Percentiles rank a stretch among this genome's conserved stretches.
Evolutionary conservation across 2,888 invertebrate genomes (phyloP).

Genomic region (Hydrotaea diabolus): DNA sequence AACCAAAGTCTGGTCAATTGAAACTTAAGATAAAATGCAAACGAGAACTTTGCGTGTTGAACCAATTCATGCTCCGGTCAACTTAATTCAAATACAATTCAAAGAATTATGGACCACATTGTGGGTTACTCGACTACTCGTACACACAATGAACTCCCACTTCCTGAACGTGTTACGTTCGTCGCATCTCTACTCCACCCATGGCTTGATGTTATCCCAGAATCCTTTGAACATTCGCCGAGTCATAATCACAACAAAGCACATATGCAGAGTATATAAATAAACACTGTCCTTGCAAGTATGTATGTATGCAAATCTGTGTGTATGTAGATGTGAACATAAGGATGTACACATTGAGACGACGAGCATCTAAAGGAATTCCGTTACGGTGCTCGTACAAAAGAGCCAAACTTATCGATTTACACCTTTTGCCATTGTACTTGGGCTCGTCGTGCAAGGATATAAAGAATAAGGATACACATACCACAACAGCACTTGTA

Average conservation of each 20-base stretch:
- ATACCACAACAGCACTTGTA: neutral
- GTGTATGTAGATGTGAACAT: too few relatives aligned
- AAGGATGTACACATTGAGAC: neutral
- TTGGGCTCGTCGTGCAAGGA: slow-evolving; percentile 20
- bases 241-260: slow-evolving; percentile 56
- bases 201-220: neutral
- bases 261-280: slow-evolving; percentile 48
- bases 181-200: neutral
- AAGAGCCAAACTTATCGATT: slow-evolving; percentile 63
- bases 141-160: slow-evolving; percentile 16
- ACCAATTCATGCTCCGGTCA: too few relatives aligned
- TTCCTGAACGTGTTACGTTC: slow-evolving; percentile 25
- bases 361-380: slow-evolving; percentile 59
- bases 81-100: too few relatives aligned
- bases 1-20: too few relatives aligned
- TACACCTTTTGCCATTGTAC: slow-evolving; percentile 55
- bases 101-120: too few relatives aligned
- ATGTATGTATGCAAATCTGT: too few relatives aligned
- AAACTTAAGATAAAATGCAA: too few relatives aligned
- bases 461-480: slow-evolving; percentile 11
- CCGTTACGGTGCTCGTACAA: slow-evolving; percentile 58
- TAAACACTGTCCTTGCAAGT: slow-evolving; percentile 59
- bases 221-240: neutral
- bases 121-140: neutral
- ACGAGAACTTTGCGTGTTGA: too few relatives aligned